Evolutionary conservation across 2,888 invertebrate genomes (phyloP), one percentile per base, ranked within the genome.

Genomic region (Leucoptera coffeella): DNA sequence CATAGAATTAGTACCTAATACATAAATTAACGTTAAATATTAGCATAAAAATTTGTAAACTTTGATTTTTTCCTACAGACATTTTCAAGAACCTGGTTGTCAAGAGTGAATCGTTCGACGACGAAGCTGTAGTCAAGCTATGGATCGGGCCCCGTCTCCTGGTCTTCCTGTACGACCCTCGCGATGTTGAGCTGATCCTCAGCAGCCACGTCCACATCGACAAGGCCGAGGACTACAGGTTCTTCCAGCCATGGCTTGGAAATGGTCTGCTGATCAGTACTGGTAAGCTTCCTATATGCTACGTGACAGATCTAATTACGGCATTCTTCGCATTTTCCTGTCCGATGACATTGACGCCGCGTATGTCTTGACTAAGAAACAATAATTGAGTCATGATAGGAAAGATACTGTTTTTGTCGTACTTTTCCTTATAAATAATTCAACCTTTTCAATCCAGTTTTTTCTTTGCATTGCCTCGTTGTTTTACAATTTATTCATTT

Each of bases 231-330:
- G 86, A 87, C 43, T 87, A 87, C 55, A 72, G 77, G 40, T 84
- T 86, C 64, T 86, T 88, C 58, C 78, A 85, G 44, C 87, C 87
- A 20, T 88, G 87, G 87, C 76, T 88, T 30, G 87, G 87, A 46
- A 77, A 87, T 40, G 87, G 87, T 42, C 78, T 87, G 6, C 76
- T 87, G 14, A 86, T 87, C 43, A 86, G 86, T 40, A 80, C 82
- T 36, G 87, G 87, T 79, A 49, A 50, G 51, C 49, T 19, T 27
- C 6, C n/a, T n/a, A n/a, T n/a, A n/a, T n/a, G n/a, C n/a, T n/a
- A n/a, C n/a, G n/a, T n/a, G n/a, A n/a, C n/a, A n/a, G n/a, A n/a
- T n/a, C n/a, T n/a, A n/a, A n/a, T n/a, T n/a, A n/a, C n/a, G n/a
- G n/a, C n/a, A n/a, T n/a, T n/a, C n/a, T n/a, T n/a, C n/a, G n/a